Percentiles rank a stretch among this genome's conserved stretches.
These are phyloP conservation scores for Pluvianellus socialis DNA, from an alignment of 2,113 vertebrate genomes.

Conservation along the genomic window DNA sequence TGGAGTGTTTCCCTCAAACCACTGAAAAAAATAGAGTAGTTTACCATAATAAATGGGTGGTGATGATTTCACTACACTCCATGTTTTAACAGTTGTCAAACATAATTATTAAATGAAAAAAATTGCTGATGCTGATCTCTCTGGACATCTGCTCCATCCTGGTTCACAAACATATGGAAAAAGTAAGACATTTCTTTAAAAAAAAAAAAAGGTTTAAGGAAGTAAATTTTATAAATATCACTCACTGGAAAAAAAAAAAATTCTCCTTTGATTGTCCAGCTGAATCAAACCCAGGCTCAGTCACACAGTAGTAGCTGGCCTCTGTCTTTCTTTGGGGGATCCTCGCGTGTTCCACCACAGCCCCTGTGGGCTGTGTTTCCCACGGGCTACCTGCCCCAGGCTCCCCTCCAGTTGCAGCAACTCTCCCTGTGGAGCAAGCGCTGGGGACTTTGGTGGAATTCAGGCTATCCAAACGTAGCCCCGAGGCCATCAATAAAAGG, in stretches of 20 bases:
- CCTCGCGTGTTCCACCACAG: neutral
- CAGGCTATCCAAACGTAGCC: neutral
- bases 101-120: conserved; percentile 3
- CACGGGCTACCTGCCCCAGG: neutral
- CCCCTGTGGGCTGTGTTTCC: neutral
- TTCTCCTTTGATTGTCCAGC: neutral
- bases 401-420: neutral
- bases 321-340: neutral
- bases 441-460: neutral
- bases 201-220: neutral
- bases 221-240: neutral
- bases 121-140: neutral
- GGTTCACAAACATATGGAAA: neutral
- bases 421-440: neutral
- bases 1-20: neutral
- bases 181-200: neutral
- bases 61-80: neutral
- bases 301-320: neutral
- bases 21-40: neutral
- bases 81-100: conserved; percentile 34
- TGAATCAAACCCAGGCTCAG: neutral
- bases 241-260: neutral
- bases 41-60: conserved; percentile 7
- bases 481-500: neutral
- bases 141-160: neutral